These are phyloP conservation scores for Solea senegalensis DNA, from an alignment of 2,113 vertebrate species.

Conservation along the genomic window DNA sequence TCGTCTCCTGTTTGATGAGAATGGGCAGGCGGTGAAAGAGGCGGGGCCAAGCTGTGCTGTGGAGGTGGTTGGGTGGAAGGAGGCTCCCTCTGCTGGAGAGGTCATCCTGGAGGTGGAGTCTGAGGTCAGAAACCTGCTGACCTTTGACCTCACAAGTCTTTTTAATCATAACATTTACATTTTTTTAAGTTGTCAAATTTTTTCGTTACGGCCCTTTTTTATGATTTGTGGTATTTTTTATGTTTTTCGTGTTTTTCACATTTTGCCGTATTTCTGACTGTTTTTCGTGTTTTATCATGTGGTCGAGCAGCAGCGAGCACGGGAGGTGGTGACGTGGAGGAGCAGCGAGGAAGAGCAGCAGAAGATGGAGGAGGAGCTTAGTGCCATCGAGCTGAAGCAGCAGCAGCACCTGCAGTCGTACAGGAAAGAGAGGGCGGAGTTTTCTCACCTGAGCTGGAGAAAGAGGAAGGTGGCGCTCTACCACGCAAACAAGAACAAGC, in stretches of 20 bases:
- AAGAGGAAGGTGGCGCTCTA: conserved; percentile 81
- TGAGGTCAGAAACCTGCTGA: conserved; percentile 82
- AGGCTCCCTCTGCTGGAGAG: conserved; percentile 91
- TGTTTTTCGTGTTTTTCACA: neutral
- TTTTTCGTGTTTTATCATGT: neutral
- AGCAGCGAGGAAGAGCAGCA: conserved; percentile 81
- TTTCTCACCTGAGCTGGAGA: conserved; percentile 86
- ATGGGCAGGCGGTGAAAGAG: conserved; percentile 75
- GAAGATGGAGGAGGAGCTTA: conserved; percentile 80
- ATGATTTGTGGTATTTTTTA: no score
- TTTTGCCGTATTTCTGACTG: neutral
- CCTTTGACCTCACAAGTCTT: neutral
- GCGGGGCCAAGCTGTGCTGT: conserved; percentile 86
- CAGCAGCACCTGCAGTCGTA: conserved; percentile 84
- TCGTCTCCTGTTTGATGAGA: conserved; percentile 91
- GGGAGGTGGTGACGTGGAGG: conserved; percentile 91
- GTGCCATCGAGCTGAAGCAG: conserved; percentile 84
- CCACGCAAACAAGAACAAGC: conserved; percentile 73
- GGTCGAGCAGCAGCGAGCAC: conserved; percentile 85
- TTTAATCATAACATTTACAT: no score
- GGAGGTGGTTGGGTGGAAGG: conserved; percentile 94
- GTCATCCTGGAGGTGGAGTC: conserved; percentile 93
- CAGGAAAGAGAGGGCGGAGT: conserved; percentile 73
- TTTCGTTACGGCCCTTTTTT: no score
- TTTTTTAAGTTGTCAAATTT: neutral